Base-by-base conservation (phyloP, 64 coral and sea anemone species). In the Actinia equina region DNA sequence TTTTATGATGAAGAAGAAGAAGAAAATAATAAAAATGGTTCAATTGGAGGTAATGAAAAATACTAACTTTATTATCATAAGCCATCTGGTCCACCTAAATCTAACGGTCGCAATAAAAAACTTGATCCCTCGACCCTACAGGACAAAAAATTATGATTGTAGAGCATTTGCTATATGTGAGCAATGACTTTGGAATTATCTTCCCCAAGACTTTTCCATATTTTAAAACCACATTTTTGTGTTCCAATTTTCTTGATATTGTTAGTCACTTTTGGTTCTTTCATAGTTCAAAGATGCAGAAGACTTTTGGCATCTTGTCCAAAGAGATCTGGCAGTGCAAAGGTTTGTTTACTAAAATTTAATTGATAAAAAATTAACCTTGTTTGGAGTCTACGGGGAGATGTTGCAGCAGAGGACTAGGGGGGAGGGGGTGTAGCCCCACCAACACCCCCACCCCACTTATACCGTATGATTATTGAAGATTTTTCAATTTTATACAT, bases 1-100 rank as follows among this genome's bases (percentile, higher is more conserved):
- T 63, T 63, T 43, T 85, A 63, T 57, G 83, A 85, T 85, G 83
- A 85, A 85, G 83, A 85, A 26, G 83, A 85, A 85, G 83, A 85
- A 43, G 83, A 60, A 85, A 45, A 85, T 52, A 85, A 85, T 17
- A 18, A 22, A 81, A 81, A 52, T 85, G 83, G 83, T 16, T 63
- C 37, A 62, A 85, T 85, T 59, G 83, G 83, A 85, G 83, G 83
- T 85, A 58, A 63, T 65, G 19, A 2, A 57, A 57, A 57, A 57
- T 13, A 57, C 15, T 57, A 2, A 2, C 11, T 12, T 13, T 1
- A 12, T 57, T 57, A 57, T 12, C 11, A 14, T 57, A 57, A 57
- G 55, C 55, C 11, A 57, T 16, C 15, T 57, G 6, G 55, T 49
- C 3, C 4, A 49, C 46, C 7, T 6, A 4, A 49, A 8, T 49